phyloP scores from a whole-genome alignment of 2,113 vertebrate species.

The Cinclus mexicanus region DNA sequence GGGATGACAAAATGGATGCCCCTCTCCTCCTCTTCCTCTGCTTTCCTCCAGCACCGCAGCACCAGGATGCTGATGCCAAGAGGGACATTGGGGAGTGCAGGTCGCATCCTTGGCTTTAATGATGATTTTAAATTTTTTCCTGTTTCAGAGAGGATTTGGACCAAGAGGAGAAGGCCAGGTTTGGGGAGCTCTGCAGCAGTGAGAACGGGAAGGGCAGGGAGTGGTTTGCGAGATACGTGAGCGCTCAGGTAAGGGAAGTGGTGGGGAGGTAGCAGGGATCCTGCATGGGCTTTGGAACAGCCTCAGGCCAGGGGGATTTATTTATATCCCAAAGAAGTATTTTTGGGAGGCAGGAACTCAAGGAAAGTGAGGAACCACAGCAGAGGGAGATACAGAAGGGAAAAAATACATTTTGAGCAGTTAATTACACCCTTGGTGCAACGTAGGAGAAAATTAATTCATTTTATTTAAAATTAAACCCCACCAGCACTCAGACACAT shows the following conservation, averaged over 20 bases:
- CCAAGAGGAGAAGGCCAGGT: slow-evolving; percentile 93
- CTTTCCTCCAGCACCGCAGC: background rate
- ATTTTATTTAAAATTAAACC: background rate
- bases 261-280: background rate
- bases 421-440: background rate
- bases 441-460: background rate
- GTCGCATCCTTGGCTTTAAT: background rate
- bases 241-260: slow-evolving; percentile 84
- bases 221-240: slow-evolving; percentile 94
- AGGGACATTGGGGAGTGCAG: rapidly evolving
- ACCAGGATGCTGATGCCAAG: rapidly evolving
- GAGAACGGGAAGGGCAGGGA: slow-evolving; percentile 91
- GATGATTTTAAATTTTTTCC: background rate
- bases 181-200: slow-evolving; percentile 89
- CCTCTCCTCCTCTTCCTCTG: background rate
- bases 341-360: background rate
- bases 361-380: background rate
- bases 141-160: slow-evolving; percentile 87
- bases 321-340: background rate
- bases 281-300: background rate
- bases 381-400: background rate
- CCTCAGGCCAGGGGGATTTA: background rate
- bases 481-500: background rate
- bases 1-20: background rate
- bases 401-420: background rate